Base-by-base conservation (phyloP, 2,888 invertebrate genomes). In the Cosmorhoe ocellata region DNA sequence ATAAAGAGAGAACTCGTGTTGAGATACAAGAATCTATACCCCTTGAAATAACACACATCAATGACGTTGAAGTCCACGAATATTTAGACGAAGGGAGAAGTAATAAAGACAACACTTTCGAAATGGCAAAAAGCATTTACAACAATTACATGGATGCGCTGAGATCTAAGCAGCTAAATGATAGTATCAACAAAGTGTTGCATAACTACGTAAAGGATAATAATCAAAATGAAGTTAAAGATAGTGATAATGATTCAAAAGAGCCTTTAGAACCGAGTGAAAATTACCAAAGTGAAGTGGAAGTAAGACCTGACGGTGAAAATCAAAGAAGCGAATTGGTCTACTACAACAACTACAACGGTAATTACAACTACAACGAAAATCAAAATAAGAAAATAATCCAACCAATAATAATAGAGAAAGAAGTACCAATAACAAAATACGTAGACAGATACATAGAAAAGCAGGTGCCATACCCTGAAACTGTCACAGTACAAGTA, bases 1-100 rank as follows among this genome's bases (percentile, higher is more conserved):
- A 76, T 10, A 82, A 76, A 50, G 84, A 84, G 41, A 91, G 84
- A 62, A 92, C 92, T 0, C 75, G 89, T 27, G 93, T 94, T 0
- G 93, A 94, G 79, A 78, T 94, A 2, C 93, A 94, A 64, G 88
- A 93, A 72, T 94, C 94, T 0, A 80, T 94, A 11, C 92, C 92
- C 0, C 75, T 91, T 49, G 91, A 91, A 39, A 86, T 87, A 28
- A 90, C 84, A 18, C 88, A 90, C 48, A 88, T 89, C 26, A 89
- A 90, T 55, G 87, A 85, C 26, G 82, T 90, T 0, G 88, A 89
- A 71, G 76, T 83, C 4, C 88, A 89, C 10, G 80, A 87, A 47
- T 88, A 89, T 69, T 64, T 87, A 51, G 87, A 86, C 8, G 81
- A 84, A 67, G 86, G 83, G 1, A 79, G 82, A 62, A 71, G 78